A percentile compares a stretch with the other conserved stretches of the same genome.
These are phyloP conservation scores for Melanocharis versteri DNA, from an alignment of 2,113 vertebrate species.

Conservation along the genomic window DNA sequence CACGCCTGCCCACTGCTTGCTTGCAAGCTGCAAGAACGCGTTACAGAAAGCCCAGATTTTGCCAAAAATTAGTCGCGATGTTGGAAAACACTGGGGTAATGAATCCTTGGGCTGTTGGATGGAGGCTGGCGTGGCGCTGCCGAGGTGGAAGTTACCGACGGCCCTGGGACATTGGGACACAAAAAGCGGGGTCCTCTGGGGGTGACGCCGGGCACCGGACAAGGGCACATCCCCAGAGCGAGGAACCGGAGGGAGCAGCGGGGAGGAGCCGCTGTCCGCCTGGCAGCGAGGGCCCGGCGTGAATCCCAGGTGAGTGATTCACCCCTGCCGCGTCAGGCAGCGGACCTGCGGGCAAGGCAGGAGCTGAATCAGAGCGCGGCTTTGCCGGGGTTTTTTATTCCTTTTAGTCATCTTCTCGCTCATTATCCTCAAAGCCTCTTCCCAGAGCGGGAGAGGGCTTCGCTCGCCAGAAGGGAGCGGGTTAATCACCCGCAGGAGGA, in stretches of 20 bases:
- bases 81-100: neutral
- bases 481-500: neutral
- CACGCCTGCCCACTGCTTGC: neutral
- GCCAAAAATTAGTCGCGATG: neutral
- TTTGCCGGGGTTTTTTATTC: neutral
- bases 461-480: neutral
- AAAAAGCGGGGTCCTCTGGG: accelerated
- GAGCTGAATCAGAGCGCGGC: neutral
- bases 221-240: neutral
- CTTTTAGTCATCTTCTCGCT: neutral
- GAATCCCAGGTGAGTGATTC: neutral
- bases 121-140: accelerated
- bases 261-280: neutral
- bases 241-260: neutral
- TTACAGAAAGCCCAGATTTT: neutral
- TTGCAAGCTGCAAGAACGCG: neutral
- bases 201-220: too few relatives aligned
- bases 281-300: accelerated
- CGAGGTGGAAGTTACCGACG: accelerated
- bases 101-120: neutral
- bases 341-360: neutral
- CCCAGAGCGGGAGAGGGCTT: neutral
- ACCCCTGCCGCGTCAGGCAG: neutral
- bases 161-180: accelerated
- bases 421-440: neutral